Base-by-base conservation (phyloP, 1,140 invertebrate genomes). In the Brachionus rubens region DNA sequence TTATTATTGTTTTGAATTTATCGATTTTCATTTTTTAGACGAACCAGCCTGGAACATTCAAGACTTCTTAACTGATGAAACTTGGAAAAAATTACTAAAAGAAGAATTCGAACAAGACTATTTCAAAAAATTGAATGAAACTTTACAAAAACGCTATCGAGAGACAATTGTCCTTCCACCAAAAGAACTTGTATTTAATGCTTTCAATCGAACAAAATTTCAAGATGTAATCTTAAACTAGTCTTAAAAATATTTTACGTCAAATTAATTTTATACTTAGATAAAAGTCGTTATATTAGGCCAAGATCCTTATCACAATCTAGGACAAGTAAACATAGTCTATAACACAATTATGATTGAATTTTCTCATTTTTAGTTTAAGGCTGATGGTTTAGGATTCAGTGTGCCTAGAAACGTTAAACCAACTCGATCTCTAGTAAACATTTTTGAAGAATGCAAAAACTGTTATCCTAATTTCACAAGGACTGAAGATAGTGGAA, bases 271-370 rank as follows among this genome's bases (percentile, higher is more conserved):
- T 36, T 48, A 48, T 36, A 43, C 3, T 36, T 16, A 65, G 26
- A 33, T 68, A 24, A 68, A 68, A 47, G 65, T 68, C 0, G 41
- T 68, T 7, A 47, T 68, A 46, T n/a, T 68, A 12, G 65, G 65
- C 4, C 65, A 68, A 68, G 65, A 68, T 47, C 65, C 65, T 30
- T 68, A 68, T 68, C 65, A 68, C 19, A n/a, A 41, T 5, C 14
- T 19, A n/a, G 19, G 24, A 7, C 65, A 68, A 50, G 65, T 62
- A 62, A 62, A 21, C 3, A 10, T 26, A 47, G n/a, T n/a, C n/a
- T n/a, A n/a, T n/a, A n/a, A n/a, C n/a, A n/a, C n/a, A n/a, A n/a
- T n/a, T n/a, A n/a, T n/a, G n/a, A n/a, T n/a, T n/a, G n/a, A n/a
- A n/a, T n/a, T n/a, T n/a, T 5, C 9, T 36, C 33, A 36, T 4